phyloP scores from a whole-genome alignment of 2,797 vertebrate genomes.

The Argya squamiceps region DNA sequence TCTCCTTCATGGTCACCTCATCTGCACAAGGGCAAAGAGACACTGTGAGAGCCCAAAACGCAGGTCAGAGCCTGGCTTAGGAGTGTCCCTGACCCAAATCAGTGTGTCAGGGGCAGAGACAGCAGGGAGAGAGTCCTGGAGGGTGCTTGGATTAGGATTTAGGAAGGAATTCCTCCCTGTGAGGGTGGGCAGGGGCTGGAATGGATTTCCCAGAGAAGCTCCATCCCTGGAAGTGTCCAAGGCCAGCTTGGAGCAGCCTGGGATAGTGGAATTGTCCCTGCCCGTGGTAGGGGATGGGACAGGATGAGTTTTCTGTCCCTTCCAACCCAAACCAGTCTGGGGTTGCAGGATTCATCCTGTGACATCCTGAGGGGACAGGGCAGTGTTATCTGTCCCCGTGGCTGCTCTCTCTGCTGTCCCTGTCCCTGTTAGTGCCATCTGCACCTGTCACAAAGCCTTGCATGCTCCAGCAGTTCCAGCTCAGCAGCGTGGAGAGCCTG shows the following conservation, averaged over 20 bases:
- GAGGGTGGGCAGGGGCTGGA: neutral
- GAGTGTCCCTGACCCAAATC: fast-evolving
- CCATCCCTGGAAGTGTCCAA: neutral
- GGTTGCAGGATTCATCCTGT: neutral
- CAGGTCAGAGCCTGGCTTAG: neutral
- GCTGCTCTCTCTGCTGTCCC: neutral
- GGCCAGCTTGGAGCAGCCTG: neutral
- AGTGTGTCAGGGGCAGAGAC: neutral
- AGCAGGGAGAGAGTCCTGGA: neutral
- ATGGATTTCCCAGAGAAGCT: neutral
- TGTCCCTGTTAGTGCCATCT: neutral
- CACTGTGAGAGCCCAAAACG: neutral
- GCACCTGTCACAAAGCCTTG: neutral
- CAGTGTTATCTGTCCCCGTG: neutral
- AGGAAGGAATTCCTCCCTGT: neutral
- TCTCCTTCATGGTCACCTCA: conserved; percentile 91
- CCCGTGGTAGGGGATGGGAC: neutral
- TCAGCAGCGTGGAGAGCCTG: neutral
- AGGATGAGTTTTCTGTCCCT: neutral
- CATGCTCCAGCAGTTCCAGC: neutral
- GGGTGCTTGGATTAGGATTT: neutral
- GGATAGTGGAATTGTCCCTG: fast-evolving
- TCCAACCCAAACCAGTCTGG: neutral
- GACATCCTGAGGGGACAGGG: neutral
- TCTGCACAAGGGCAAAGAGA: conserved; percentile 76